Percentiles rank a stretch among this genome's conserved stretches.
phyloP scores from a whole-genome alignment of 2,888 invertebrate genomes.

The Drosophila parthenogenetica region DNA sequence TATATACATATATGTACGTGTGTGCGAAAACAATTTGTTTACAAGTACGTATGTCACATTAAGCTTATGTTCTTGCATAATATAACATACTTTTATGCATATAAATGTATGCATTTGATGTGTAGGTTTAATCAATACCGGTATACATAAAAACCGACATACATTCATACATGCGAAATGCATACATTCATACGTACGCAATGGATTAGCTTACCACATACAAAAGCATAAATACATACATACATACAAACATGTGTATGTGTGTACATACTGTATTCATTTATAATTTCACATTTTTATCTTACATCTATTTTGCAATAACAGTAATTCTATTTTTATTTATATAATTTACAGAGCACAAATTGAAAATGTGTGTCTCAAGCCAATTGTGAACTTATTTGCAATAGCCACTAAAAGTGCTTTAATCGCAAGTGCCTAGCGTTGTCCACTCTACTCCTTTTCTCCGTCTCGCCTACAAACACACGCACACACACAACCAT shows the following conservation, averaged over 20 bases:
- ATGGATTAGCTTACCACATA: conserved; percentile 10
- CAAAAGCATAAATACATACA: conserved; percentile 13
- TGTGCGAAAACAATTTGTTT: conserved; percentile 6
- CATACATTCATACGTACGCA: conserved; percentile 8
- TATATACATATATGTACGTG: conserved; percentile 11
- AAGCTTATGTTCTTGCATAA: conserved; percentile 2
- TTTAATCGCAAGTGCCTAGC: conserved; percentile 67
- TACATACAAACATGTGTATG: neutral
- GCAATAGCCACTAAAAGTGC: conserved; percentile 77
- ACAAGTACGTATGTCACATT: neutral
- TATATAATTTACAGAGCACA: conserved; percentile 81
- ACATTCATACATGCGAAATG: conserved; percentile 9
- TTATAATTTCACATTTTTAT: conserved; percentile 26
- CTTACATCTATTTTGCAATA: conserved; percentile 52
- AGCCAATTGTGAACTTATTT: conserved; percentile 80
- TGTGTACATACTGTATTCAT: conserved; percentile 5
- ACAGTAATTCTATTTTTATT: conserved; percentile 67
- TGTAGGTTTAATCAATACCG: conserved; percentile 19
- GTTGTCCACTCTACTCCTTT: conserved; percentile 41
- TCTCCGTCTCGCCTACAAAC: neutral
- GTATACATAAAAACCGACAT: conserved; percentile 13
- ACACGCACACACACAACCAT: neutral
- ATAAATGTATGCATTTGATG: conserved; percentile 5
- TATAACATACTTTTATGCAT: conserved; percentile 4
- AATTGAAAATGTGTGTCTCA: conserved; percentile 73